A percentile compares a stretch with the other conserved stretches of the same genome.
Evolutionary conservation across 30 jellyfish, hydroid and myxozoan genomes (phyloP).

Genomic region (Chironex yamaguchii): DNA sequence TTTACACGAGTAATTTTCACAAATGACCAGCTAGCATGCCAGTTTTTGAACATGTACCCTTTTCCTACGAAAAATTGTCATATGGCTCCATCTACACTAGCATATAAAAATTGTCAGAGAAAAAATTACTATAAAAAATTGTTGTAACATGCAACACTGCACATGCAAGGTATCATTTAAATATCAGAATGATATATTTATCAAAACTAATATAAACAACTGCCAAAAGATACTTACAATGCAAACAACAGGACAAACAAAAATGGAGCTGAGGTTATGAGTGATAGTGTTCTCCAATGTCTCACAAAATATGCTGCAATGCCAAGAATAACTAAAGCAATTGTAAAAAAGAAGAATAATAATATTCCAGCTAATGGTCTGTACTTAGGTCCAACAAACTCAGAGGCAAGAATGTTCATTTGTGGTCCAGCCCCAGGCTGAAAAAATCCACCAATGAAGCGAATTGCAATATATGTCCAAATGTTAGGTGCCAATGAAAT

Average conservation of each 20-base stretch:
- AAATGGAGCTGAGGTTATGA: constrained; percentile 85
- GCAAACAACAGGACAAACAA: neutral
- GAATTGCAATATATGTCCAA: constrained; percentile 37
- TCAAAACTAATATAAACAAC: no score
- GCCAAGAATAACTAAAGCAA: constrained; percentile 82
- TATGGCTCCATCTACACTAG: no score
- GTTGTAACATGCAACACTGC: no score
- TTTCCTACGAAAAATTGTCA: no score
- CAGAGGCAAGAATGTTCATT: constrained; percentile 80
- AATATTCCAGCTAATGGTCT: constrained; percentile 86
- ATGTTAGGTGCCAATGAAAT: constrained; percentile 77
- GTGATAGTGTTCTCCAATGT: constrained; percentile 70
- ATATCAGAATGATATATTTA: no score
- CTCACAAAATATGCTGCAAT: constrained; percentile 82
- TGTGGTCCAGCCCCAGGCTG: constrained; percentile 80
- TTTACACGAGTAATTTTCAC: no score
- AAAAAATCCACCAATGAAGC: constrained; percentile 79
- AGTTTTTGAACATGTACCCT: no score
- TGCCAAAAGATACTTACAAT: neutral
- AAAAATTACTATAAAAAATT: no score
- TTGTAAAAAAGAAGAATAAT: constrained; percentile 79
- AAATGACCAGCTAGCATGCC: no score
- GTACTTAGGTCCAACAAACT: constrained; percentile 79
- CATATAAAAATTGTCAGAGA: no score
- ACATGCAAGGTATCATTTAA: no score